These are phyloP conservation scores for Petrolisthes cinctipes DNA, from an alignment of 2,888 invertebrate genomes.

Conservation along the genomic window DNA sequence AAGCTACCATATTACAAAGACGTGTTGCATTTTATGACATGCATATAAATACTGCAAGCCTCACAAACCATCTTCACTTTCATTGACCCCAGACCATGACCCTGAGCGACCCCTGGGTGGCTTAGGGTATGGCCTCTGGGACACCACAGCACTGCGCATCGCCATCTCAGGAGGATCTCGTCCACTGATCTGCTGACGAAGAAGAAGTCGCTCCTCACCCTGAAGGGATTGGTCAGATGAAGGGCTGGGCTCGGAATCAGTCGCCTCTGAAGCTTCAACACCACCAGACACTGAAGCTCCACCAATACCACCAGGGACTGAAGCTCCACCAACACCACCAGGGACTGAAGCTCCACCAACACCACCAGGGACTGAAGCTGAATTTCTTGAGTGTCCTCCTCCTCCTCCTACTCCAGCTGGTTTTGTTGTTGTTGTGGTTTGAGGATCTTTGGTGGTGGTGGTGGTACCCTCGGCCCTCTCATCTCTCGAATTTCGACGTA, in stretches of 20 bases:
- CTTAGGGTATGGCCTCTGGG: constrained; percentile 3
- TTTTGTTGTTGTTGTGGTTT: neutral
- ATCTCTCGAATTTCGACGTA: constrained; percentile 41
- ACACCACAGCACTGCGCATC: neutral
- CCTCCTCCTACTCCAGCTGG: no score
- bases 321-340: neutral
- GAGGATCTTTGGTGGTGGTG: neutral
- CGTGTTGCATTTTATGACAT: neutral
- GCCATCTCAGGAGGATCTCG: no score
- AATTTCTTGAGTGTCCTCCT: no score
- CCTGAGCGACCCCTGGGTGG: constrained; percentile 50
- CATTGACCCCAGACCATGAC: constrained; percentile 64
- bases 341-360: no score
- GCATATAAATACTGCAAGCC: neutral
- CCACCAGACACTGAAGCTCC: neutral
- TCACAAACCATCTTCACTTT: constrained; percentile 64
- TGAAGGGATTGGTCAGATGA: neutral
- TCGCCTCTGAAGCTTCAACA: neutral
- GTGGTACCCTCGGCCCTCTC: constrained; percentile 3
- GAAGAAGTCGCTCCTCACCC: neutral
- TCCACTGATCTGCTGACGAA: no score
- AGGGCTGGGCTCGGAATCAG: neutral
- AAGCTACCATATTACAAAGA: neutral
- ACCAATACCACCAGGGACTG: neutral
- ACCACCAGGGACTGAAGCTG: neutral